phyloP scores from a whole-genome alignment of 2,113 vertebrate genomes.

The Gasterosteus nipponicus region DNA sequence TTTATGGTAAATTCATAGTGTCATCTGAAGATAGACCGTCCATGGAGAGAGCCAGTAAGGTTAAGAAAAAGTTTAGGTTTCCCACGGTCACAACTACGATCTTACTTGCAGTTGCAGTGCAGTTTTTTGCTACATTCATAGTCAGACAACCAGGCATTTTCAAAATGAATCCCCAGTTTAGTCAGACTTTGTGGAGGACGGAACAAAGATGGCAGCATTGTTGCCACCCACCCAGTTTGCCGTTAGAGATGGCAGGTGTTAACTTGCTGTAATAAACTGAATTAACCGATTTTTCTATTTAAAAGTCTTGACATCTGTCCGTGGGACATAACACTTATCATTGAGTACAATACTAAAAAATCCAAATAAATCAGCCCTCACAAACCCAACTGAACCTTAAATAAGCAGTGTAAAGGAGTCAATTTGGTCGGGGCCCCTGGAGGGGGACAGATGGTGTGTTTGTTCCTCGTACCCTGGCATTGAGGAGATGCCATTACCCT shows the following conservation, averaged over 20 bases:
- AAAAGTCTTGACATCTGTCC: background rate
- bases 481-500: conserved; percentile 69
- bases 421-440: conserved; percentile 48
- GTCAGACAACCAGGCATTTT: background rate
- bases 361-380: conserved; percentile 22
- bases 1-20: too few species aligned
- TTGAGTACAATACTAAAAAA: background rate
- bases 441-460: conserved; percentile 74
- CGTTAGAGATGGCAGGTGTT: background rate
- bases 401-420: conserved; percentile 61
- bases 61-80: too few species aligned
- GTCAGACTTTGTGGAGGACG: background rate
- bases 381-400: conserved; percentile 47
- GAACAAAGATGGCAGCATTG: background rate
- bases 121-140: background rate
- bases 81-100: background rate
- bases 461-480: conserved; percentile 64
- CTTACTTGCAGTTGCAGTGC: background rate
- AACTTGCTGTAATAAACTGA: background rate
- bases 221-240: background rate
- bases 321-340: conserved; percentile 3
- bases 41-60: too few species aligned
- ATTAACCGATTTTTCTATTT: background rate
- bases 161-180: background rate
- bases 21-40: background rate